phyloP scores from a whole-genome alignment of 2,888 invertebrate species.

The Galerucella nymphaeae region DNA sequence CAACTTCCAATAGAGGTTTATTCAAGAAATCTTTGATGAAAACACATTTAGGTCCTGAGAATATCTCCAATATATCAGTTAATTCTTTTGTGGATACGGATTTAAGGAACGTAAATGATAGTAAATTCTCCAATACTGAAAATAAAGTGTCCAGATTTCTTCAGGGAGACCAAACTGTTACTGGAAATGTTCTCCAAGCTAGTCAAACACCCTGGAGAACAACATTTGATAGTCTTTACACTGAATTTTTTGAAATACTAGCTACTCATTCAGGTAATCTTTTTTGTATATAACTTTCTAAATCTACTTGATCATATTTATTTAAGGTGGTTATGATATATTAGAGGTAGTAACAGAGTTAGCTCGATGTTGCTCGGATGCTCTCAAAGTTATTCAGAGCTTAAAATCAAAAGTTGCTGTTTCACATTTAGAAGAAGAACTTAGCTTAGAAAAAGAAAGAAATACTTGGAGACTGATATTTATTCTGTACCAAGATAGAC shows the following conservation, averaged over 20 bases:
- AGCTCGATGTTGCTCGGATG: conserved; percentile 62
- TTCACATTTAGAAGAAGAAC: conserved; percentile 53
- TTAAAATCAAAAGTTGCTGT: conserved; percentile 59
- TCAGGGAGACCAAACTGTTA: conserved; percentile 52
- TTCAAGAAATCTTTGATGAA: conserved; percentile 42
- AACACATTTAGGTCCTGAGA: conserved; percentile 15
- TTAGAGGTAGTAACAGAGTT: conserved; percentile 61
- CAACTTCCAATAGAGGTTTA: conserved; percentile 53
- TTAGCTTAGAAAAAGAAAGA: conserved; percentile 82
- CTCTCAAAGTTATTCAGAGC: conserved; percentile 59
- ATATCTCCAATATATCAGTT: conserved; percentile 21
- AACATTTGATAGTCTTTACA: conserved; percentile 59
- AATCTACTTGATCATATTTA: conserved; percentile 10
- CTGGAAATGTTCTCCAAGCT: conserved; percentile 57
- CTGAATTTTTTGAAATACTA: conserved; percentile 62
- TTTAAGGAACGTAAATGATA: conserved; percentile 45
- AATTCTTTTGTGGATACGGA: conserved; percentile 52
- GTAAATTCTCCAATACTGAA: conserved; percentile 39
- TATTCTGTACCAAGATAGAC: conserved; percentile 84
- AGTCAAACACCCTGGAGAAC: conserved; percentile 58
- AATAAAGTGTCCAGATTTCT: conserved; percentile 46
- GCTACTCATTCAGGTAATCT: conserved; percentile 56
- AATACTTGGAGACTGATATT: conserved; percentile 90
- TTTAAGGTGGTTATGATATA: conserved; percentile 55
- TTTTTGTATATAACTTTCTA: not conserved